phyloP scores from a whole-genome alignment of 2,113 vertebrate genomes.

The Alces alces region DNA sequence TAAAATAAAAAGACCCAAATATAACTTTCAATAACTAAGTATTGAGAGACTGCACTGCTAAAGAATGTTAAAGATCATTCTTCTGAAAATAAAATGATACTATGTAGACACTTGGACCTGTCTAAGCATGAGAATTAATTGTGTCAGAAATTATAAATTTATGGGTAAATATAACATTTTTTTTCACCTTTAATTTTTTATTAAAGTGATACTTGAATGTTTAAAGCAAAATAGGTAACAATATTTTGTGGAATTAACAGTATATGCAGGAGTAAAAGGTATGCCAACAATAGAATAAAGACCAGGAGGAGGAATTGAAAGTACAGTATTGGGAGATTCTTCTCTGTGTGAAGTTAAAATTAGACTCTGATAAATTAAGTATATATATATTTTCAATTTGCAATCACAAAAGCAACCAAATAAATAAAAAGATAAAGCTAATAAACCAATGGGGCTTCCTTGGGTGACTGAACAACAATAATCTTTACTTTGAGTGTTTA shows the following conservation, averaged over 20 bases:
- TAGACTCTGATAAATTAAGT: not conserved
- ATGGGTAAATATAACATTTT: not conserved
- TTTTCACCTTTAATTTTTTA: not conserved
- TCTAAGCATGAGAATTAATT: not conserved
- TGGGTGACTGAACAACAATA: not conserved
- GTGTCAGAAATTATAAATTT: not conserved
- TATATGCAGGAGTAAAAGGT: not conserved
- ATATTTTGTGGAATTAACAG: not conserved
- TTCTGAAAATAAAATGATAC: not conserved
- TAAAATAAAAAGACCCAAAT: not conserved
- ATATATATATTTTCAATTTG: not conserved
- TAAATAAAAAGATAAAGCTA: not conserved
- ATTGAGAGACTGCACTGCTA: not conserved
- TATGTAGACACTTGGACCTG: not conserved
- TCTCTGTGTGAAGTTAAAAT: not conserved
- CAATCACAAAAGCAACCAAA: not conserved
- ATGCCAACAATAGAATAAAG: not conserved
- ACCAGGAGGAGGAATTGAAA: not conserved
- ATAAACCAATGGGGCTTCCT: not conserved
- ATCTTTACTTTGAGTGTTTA: not conserved
- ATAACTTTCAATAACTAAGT: not conserved
- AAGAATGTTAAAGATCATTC: not conserved
- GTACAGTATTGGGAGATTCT: not conserved
- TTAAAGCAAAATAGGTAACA: not conserved
- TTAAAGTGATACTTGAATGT: not conserved